A percentile compares a stretch with the other conserved stretches of the same genome.
phyloP scores from a whole-genome alignment of 2,113 vertebrate genomes.

The Sus scrofa region T2T-Sscrofa CM000830.6:122335501-122336000 shows the following conservation, averaged over 20 bases:
- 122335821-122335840: constrained; percentile 30
- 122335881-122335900: neutral
- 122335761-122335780: neutral
- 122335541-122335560: neutral
- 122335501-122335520: neutral
- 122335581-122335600: neutral
- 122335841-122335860: neutral
- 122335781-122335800: neutral
- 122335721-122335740: neutral
- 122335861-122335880: neutral
- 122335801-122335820: neutral
- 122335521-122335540: neutral
- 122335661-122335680: neutral
- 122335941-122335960: neutral
- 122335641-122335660: neutral
- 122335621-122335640: neutral
- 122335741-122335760: neutral
- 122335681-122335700: neutral
- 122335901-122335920: neutral
- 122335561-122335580: constrained; percentile 2
- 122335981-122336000: neutral
- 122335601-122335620: neutral
- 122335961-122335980: neutral
- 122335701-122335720: constrained; percentile 6
- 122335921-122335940: neutral